A percentile compares a stretch with the other conserved stretches of the same genome.
Evolutionary conservation across 1,140 invertebrate species (phyloP).

Genomic region (Camponotus floridanus): DNA sequence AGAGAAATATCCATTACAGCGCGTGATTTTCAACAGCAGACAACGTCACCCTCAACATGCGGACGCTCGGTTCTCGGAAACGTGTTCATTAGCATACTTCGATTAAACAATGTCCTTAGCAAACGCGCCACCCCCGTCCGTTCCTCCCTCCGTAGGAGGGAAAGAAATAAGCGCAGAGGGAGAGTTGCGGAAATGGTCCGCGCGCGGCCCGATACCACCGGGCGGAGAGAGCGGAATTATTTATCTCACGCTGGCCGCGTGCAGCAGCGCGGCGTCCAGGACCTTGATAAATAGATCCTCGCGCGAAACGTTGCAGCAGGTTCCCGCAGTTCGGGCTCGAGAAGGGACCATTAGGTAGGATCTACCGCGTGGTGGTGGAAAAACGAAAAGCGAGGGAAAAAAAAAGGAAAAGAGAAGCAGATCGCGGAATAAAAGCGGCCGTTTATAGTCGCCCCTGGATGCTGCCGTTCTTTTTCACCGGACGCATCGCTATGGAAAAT

Average conservation of each 20-base stretch:
- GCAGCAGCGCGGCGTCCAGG: slow-evolving; percentile 34
- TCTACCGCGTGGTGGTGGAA: slow-evolving; percentile 15
- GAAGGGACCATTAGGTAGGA: slow-evolving; percentile 65
- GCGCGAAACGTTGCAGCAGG: slow-evolving; percentile 52
- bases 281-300: slow-evolving; percentile 70
- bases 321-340: slow-evolving; percentile 25
- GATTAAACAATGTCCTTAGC: slow-evolving; percentile 62
- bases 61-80: slow-evolving; percentile 3
- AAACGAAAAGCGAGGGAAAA: not conserved
- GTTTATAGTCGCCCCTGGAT: slow-evolving; percentile 35
- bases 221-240: slow-evolving; percentile 58
- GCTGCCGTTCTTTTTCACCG: slow-evolving; percentile 41
- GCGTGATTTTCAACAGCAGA: slow-evolving; percentile 40
- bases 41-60: not conserved
- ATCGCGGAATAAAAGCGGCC: slow-evolving; percentile 58
- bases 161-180: slow-evolving; percentile 39
- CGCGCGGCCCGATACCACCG: slow-evolving; percentile 20
- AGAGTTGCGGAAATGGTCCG: slow-evolving; percentile 48
- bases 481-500: slow-evolving; percentile 42
- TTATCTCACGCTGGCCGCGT: slow-evolving; percentile 64
- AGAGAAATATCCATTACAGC: slow-evolving; percentile 25
- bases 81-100: slow-evolving; percentile 60
- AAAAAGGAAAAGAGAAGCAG: not conserved
- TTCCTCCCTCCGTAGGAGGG: not conserved
- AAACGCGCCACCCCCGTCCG: not conserved